Evolutionary conservation across 1,140 invertebrate species (phyloP).

Genomic region (Muscidifurax raptorellus): DNA sequence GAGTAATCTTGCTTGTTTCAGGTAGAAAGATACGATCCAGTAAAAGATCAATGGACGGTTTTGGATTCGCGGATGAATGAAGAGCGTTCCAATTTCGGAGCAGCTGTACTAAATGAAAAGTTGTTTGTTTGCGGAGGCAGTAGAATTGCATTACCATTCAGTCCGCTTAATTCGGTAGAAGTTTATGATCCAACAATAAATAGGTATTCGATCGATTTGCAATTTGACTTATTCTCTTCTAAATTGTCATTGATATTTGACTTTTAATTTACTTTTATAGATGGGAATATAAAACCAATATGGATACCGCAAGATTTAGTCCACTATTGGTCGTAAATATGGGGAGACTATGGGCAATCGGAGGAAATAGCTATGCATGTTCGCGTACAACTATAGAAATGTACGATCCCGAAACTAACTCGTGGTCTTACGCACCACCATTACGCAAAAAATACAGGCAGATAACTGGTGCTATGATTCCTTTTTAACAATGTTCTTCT

Average conservation of each 20-base stretch:
- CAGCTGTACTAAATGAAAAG: neutral
- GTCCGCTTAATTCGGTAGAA: neutral
- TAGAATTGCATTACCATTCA: neutral
- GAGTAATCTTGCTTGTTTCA: neutral
- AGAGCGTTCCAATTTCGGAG: neutral
- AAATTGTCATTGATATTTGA: neutral
- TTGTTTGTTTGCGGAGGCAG: conserved; percentile 11
- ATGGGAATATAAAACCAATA: neutral
- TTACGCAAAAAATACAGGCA: neutral
- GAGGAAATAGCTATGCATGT: neutral
- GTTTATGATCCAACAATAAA: neutral
- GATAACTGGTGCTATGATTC: neutral
- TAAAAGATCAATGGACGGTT: neutral
- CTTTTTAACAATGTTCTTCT: neutral
- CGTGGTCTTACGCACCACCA: neutral
- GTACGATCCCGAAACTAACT: conserved; percentile 4
- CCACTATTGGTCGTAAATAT: neutral
- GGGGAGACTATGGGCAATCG: neutral
- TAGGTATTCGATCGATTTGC: neutral
- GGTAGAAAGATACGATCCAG: neutral
- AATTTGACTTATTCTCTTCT: neutral
- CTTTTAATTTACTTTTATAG: neutral
- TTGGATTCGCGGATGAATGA: neutral
- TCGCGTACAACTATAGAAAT: neutral
- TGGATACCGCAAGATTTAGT: neutral